A percentile compares a stretch with the other conserved stretches of the same genome.
Conservation (phyloP, 2,888 invertebrate species). For the Aphodius sticticus region DNA sequence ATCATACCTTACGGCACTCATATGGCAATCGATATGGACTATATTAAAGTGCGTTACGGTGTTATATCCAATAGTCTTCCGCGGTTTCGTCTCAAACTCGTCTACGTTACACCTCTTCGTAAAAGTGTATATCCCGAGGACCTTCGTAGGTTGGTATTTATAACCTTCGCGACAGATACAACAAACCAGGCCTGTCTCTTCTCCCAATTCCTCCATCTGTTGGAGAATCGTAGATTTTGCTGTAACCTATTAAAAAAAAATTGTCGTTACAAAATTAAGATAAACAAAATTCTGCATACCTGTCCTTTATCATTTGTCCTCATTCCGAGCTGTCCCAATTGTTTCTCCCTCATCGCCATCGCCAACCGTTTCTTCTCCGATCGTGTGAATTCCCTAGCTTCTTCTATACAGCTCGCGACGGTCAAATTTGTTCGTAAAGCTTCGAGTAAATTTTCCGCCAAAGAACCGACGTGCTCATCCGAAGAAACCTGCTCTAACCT, state of each 20-base stretch:
- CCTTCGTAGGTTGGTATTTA: constrained; percentile 92
- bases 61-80: constrained; percentile 88
- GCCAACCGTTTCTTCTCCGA: constrained; percentile 97
- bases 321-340: constrained; percentile 93
- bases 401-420: constrained; percentile 87
- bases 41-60: constrained; percentile 99
- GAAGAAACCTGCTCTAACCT: constrained; percentile 97
- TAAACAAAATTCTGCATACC: constrained; percentile 61
- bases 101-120: constrained; percentile 95
- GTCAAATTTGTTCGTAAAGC: constrained; percentile 80
- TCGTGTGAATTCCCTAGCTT: constrained; percentile 92
- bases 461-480: constrained; percentile 94
- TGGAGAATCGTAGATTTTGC: constrained; percentile 90
- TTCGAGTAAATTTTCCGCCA: constrained; percentile 95
- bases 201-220: constrained; percentile 93
- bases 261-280: not conserved
- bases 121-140: constrained; percentile 95
- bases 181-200: constrained; percentile 95
- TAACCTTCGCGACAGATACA: constrained; percentile 98
- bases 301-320: constrained; percentile 97
- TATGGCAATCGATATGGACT: constrained; percentile 98
- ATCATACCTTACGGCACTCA: constrained; percentile 87
- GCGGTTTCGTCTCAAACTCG: constrained; percentile 87
- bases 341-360: constrained; percentile 97
- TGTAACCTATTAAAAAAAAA: constrained; percentile 66